Base-by-base conservation (phyloP, 2,797 vertebrate genomes). In the Loris lydekkerianus region DNA sequence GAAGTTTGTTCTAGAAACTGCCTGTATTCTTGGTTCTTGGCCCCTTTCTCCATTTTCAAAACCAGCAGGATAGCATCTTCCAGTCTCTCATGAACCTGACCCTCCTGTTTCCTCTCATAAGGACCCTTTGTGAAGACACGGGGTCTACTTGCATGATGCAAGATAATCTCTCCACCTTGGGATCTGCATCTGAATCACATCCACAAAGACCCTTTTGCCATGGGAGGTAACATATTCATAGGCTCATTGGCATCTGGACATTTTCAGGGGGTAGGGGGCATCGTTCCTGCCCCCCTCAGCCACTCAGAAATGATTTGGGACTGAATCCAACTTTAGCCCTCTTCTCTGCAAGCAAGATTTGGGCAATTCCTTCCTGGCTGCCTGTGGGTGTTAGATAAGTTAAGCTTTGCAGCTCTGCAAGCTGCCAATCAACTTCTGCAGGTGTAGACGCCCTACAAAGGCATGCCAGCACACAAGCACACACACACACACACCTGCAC, bases 391-490 rank as follows among this genome's bases (percentile, higher is more conserved):
- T 43, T 70, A 63, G 46, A 23, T 4, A 43, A 76, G 76, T 27
- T 20, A 27, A 56, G 15, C 40, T 91, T 27, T n/a, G 37, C 46
- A 61, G 5, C 43, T 58, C 81, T 46, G 17, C 1, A 14, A 56
- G 60, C 53, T 58, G 21, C 60, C 7, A 20, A 0, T 58, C 21
- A 31, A 49, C 53, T 80, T 75, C 40, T 63, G 46, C 69, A 25
- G 43, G 17, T 0, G 14, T 0, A 9, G 61, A 56, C 21, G 60
- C 67, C 61, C 13, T 77, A 46, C 25, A 73, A 13, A 37, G 3
- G 5, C 11, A n/a, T 2, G 6, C 21, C 13, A 15, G 27, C 15
- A 1, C 31, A 18, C 14, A 5, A 2, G 15, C n/a, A 17, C 7
- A 18, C 20, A 34, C 34, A 23, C 70, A 72, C 15, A 20, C 15